Base-by-base conservation (phyloP, 2,888 invertebrate genomes). In the Calliphora vomitoria region DNA sequence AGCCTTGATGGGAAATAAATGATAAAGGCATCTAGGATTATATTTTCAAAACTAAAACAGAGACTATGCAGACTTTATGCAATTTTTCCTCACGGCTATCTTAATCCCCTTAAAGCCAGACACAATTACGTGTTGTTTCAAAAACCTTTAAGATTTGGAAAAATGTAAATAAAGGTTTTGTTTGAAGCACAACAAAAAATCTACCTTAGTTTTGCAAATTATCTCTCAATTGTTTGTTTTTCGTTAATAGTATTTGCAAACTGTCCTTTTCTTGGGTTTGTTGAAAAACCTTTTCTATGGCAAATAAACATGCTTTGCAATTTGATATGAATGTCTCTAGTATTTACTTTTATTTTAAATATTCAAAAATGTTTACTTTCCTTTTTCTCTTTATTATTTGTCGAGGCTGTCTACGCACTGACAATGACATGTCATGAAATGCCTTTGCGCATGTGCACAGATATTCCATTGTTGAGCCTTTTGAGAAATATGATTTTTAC, bases 401-500 rank as follows among this genome's bases (percentile, higher is more conserved):
- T 47, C 6, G 35, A 6, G 53, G n/a, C 13, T 55, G 13, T 50
- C 35, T 35, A 50, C 15, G 11, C 1, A 74, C n/a, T 47, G 31
- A 69, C 72, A 35, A 25, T 64, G 8, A 47, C 38, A 62, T 75
- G 72, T 62, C 81, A 68, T 76, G 71, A 53, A 76, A 76, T 50
- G 38, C 64, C 60, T 68, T 68, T 68, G 55, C 68, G 18, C 66
- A 44, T 79, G 68, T 44, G 68, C 68, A 58, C 8, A 50, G 15
- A 44, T 44, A n/a, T 31, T 10, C 3, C n/a, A 13, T 68, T 68
- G 25, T 44, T 25, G 5, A 41, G 66, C 55, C 18, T 66, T 71
- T 47, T 11, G 11, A 35, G 38, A 80, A 81, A 76, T 53, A 85
- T 85, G 74, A 71, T 81, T 53, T 81, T 71, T 55, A 69, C 64